phyloP scores from a whole-genome alignment of 2,797 vertebrate species.

The Rousettus madagascariensis region DNA sequence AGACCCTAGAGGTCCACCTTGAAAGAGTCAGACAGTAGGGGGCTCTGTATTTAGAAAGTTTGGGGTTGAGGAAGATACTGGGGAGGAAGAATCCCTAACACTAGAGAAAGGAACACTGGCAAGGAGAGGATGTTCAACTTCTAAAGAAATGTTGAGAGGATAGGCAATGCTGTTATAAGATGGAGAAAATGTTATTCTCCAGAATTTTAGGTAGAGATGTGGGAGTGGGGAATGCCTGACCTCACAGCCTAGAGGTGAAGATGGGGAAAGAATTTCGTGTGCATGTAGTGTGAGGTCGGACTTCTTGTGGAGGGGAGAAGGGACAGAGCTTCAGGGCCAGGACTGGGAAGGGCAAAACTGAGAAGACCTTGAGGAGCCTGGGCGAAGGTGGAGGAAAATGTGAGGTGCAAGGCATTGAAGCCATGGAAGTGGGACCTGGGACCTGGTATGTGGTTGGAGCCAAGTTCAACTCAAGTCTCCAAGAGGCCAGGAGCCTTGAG shows the following conservation, averaged over 20 bases:
- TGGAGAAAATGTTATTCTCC: not conserved
- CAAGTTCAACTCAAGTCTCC: not conserved
- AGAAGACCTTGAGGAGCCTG: not conserved
- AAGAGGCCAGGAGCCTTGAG: not conserved
- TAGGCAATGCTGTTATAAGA: not conserved
- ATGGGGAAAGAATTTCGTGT: fast-evolving
- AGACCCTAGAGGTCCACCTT: not conserved
- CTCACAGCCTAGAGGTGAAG: not conserved
- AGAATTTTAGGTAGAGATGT: not conserved
- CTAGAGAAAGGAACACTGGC: not conserved
- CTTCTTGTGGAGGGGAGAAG: not conserved
- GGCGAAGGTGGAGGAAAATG: not conserved
- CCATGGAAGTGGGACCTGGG: not conserved
- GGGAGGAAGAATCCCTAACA: not conserved
- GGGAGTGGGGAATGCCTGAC: not conserved
- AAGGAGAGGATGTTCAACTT: not conserved
- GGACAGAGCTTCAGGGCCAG: not conserved
- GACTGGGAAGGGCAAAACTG: not conserved
- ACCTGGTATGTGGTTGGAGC: not conserved
- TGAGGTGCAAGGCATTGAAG: not conserved
- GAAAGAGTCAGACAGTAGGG: not conserved
- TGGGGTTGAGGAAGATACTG: not conserved
- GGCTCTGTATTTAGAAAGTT: not conserved
- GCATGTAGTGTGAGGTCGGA: fast-evolving
- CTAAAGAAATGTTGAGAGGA: not conserved